Evolutionary conservation across 2,113 vertebrate species (phyloP).

Genomic region (Xerus inauris): DNA sequence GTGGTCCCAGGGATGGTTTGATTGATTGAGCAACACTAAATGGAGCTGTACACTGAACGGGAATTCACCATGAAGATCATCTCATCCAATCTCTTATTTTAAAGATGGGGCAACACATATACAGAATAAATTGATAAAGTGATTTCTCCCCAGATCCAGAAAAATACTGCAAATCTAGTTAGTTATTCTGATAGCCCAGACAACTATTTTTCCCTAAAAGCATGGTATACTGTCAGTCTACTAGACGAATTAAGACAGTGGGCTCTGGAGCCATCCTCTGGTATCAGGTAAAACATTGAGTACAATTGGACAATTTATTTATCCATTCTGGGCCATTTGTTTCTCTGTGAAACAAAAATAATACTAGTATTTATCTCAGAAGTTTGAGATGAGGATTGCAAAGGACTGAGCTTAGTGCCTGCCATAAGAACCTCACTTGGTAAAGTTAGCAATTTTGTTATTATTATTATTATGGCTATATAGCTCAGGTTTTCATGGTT

Average conservation of each 20-base stretch:
- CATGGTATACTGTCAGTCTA: background rate
- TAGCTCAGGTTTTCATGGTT: slow-evolving; percentile 2
- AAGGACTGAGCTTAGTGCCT: background rate
- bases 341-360: slow-evolving; percentile 44
- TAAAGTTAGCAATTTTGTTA: slow-evolving; percentile 3
- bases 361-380: slow-evolving; percentile 20
- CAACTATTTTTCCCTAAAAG: background rate
- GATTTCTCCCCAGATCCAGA: background rate
- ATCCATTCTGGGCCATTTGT: background rate
- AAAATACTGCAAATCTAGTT: background rate
- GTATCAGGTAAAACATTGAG: background rate
- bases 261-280: background rate
- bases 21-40: background rate
- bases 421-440: background rate
- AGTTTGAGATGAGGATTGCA: background rate
- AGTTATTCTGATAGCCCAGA: background rate
- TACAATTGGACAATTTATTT: background rate
- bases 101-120: background rate
- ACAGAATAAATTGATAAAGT: background rate
- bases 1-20: background rate
- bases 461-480: background rate
- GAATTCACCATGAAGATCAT: background rate
- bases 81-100: background rate
- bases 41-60: too few species aligned
- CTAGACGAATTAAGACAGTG: background rate